A percentile compares a stretch with the other conserved stretches of the same genome.
These are phyloP conservation scores for Urocyon cinereoargenteus DNA, from an alignment of 2,797 vertebrate species.

Conservation along the genomic window DNA sequence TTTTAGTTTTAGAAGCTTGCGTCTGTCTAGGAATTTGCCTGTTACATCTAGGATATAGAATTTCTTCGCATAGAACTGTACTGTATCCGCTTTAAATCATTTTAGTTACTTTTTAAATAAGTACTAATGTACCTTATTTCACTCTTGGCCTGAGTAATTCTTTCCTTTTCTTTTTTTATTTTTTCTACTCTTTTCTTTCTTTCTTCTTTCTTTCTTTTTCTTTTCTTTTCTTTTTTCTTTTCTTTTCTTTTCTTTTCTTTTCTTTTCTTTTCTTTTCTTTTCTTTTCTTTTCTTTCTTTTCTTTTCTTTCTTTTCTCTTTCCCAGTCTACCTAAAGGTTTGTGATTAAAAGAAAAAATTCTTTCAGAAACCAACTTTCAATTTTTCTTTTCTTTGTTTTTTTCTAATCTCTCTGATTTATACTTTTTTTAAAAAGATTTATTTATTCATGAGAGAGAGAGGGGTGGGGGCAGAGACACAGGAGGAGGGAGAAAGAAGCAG, in stretches of 20 bases:
- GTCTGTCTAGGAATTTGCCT: background rate
- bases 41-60: background rate
- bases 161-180: background rate
- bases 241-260: no score
- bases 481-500: no score
- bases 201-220: no score
- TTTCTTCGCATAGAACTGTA: background rate
- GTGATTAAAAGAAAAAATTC: background rate
- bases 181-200: no score
- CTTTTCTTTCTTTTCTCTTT: no score
- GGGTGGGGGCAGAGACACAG: no score
- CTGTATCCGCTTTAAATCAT: background rate
- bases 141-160: background rate
- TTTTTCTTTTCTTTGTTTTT: background rate
- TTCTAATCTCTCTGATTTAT: background rate
- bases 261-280: no score
- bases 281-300: background rate
- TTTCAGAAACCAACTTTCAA: background rate
- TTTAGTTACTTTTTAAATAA: background rate
- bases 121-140: background rate
- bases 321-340: background rate
- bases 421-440: background rate
- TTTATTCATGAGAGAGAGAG: no score
- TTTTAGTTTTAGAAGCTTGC: background rate
- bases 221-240: no score